Percentiles rank a stretch among this genome's conserved stretches.
Evolutionary conservation across 2,113 vertebrate species (phyloP).

Genomic region (Hoplias malabaricus): DNA sequence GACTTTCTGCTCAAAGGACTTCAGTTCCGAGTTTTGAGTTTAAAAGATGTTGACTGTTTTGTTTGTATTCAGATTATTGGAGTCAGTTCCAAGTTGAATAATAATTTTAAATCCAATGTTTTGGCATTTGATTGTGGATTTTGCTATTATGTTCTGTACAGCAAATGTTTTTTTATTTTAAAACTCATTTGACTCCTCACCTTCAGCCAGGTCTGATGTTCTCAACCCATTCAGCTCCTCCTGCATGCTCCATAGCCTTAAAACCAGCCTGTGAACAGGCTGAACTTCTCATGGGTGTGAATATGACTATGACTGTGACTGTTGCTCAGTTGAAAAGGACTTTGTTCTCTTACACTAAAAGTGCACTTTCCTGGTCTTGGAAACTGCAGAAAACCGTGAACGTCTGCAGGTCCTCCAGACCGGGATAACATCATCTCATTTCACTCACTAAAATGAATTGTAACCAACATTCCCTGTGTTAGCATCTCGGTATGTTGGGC

Average conservation of each 20-base stretch:
- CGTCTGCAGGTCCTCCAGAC: slow-evolving; percentile 39
- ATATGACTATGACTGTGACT: slow-evolving; percentile 64
- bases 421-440: slow-evolving; percentile 22
- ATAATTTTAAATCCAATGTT: neutral
- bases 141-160: neutral
- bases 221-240: slow-evolving; percentile 33
- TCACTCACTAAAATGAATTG: slow-evolving; percentile 22
- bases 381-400: slow-evolving; percentile 15
- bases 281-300: slow-evolving; percentile 44
- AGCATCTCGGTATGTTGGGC: too few relatives aligned
- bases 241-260: slow-evolving; percentile 59
- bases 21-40: neutral
- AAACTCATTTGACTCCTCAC: slow-evolving; percentile 8
- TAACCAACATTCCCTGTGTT: slow-evolving; percentile 25
- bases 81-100: neutral
- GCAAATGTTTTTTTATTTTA: neutral
- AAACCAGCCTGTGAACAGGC: slow-evolving; percentile 44
- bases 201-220: neutral
- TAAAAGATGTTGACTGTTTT: neutral
- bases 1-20: neutral
- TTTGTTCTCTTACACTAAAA: slow-evolving; percentile 56
- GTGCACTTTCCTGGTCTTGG: slow-evolving; percentile 69
- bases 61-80: neutral
- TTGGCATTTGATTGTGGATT: neutral
- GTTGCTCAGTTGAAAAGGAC: slow-evolving; percentile 54